Evolutionary conservation across 2,113 vertebrate species (phyloP).

Genomic region (Plecotus auritus): DNA sequence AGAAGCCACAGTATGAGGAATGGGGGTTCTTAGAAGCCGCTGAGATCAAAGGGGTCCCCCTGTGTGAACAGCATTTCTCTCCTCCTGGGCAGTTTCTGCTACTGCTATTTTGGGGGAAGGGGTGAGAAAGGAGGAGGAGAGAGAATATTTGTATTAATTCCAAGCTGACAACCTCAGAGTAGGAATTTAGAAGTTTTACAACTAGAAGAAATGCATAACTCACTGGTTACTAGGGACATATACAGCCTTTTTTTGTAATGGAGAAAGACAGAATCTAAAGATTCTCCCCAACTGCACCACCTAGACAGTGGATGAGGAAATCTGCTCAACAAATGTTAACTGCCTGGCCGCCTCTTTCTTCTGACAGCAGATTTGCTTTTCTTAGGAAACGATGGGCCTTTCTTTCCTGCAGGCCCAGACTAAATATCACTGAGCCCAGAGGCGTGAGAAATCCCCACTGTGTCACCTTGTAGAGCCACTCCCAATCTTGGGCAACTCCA

Average conservation of each 20-base stretch:
- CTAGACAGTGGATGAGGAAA: not conserved
- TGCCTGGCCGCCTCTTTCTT: not conserved
- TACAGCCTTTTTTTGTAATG: not conserved
- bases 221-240: not conserved
- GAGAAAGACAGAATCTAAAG: not conserved
- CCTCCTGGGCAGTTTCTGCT: conserved; percentile 48
- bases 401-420: not conserved
- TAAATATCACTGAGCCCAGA: not conserved
- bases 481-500: not conserved
- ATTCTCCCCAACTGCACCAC: not conserved
- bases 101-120: not conserved
- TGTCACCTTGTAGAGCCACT: not conserved
- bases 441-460: not conserved
- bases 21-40: conserved; percentile 41
- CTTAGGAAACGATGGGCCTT: not conserved
- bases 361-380: not conserved
- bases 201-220: not conserved
- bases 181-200: conserved; percentile 48
- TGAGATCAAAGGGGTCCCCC: conserved; percentile 62
- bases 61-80: conserved; percentile 52
- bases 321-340: not conserved
- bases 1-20: conserved; percentile 68
- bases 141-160: not conserved
- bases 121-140: not conserved
- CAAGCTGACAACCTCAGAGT: conserved; percentile 23